Conservation (phyloP, 53 echinoderm and acorn worm species). For the Stichopus horrens region DNA sequence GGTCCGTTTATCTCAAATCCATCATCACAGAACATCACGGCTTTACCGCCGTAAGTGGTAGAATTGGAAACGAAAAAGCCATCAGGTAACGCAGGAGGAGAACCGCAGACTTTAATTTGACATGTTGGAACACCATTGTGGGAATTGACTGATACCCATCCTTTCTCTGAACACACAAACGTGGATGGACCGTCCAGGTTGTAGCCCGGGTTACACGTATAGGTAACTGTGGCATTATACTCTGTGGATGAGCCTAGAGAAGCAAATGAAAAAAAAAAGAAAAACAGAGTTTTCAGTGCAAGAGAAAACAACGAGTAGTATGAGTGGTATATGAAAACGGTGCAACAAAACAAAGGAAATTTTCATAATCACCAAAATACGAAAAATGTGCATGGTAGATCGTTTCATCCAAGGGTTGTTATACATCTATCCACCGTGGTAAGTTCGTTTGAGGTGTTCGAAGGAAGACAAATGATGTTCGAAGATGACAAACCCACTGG, state of each 20-base stretch:
- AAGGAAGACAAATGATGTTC: too few relatives aligned
- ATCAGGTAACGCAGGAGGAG: constrained; percentile 54
- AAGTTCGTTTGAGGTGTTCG: too few relatives aligned
- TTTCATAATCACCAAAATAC: neutral
- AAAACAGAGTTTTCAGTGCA: neutral
- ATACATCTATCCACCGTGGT: too few relatives aligned
- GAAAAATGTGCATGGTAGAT: neutral
- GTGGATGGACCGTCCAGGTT: constrained; percentile 50
- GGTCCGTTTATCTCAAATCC: constrained; percentile 58
- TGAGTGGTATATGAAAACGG: too few relatives aligned
- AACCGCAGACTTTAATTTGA: constrained; percentile 59
- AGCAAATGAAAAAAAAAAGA: neutral
- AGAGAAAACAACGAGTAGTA: too few relatives aligned
- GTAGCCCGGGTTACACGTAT: constrained; percentile 71
- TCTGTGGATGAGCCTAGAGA: neutral
- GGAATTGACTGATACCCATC: constrained; percentile 1
- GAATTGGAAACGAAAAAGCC: constrained; percentile 49
- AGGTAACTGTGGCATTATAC: constrained; percentile 37
- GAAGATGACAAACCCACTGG: too few relatives aligned
- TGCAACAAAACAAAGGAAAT: neutral
- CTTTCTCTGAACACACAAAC: constrained; percentile 42
- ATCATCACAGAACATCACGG: constrained; percentile 52
- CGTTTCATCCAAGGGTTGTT: neutral
- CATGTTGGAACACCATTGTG: constrained; percentile 45
- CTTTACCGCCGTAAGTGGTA: constrained; percentile 52